A percentile compares a stretch with the other conserved stretches of the same genome.
Conservation (phyloP, 2,888 invertebrate genomes). For the Agriopis aurantiaria region DNA sequence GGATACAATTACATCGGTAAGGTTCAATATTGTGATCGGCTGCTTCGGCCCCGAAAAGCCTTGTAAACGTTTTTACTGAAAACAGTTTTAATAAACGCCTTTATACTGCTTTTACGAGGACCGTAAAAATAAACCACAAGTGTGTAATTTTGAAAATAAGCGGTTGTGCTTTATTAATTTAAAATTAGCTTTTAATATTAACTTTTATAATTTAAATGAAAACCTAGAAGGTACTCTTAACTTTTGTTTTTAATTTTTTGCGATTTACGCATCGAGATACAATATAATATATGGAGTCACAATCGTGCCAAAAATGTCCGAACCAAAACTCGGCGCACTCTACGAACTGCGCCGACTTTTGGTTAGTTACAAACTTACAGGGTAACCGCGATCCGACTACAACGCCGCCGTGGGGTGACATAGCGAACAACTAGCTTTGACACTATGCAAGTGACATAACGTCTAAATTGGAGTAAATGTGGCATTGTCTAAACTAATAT, state of each 20-base stretch:
- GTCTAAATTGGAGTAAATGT: too few relatives aligned
- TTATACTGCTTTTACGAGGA: constrained; percentile 6
- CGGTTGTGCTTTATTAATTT: constrained; percentile 21
- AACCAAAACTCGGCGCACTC: too few relatives aligned
- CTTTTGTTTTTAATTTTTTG: background rate
- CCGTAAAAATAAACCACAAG: constrained; percentile 18
- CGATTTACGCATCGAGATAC: too few relatives aligned
- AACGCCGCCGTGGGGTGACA: too few relatives aligned
- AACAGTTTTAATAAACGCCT: constrained; percentile 21
- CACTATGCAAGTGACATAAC: too few relatives aligned
- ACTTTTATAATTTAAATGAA: background rate
- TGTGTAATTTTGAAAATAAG: constrained; percentile 17
- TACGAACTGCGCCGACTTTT: too few relatives aligned
- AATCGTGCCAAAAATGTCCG: too few relatives aligned
- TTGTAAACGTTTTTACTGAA: constrained; percentile 18
- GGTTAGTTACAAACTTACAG: too few relatives aligned
- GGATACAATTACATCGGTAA: constrained; percentile 48
- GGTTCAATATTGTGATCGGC: constrained; percentile 37
- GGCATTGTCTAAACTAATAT: too few relatives aligned
- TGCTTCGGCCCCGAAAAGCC: constrained; percentile 18
- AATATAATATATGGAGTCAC: too few relatives aligned
- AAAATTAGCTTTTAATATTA: constrained; percentile 9
- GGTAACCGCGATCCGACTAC: too few relatives aligned
- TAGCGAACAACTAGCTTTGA: too few relatives aligned
- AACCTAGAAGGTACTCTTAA: background rate